Evolutionary conservation across 2,113 vertebrate genomes (phyloP), one percentile per base, ranked within the genome.

Genomic region (Garra rufa): DNA sequence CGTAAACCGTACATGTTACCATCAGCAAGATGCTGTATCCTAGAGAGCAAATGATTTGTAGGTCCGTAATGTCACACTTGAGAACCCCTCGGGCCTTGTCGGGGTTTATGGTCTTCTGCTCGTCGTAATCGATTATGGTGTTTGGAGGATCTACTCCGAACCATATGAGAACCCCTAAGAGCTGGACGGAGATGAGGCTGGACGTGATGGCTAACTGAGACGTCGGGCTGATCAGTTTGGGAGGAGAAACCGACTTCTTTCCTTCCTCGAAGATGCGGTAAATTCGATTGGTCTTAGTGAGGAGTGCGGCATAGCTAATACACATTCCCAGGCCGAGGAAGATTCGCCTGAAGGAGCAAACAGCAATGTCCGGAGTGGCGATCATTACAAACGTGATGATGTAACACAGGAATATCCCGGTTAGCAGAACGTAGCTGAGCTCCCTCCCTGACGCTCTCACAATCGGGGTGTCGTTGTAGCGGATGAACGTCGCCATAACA

Each of bases 381-480:
- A 99, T 98, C 98, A 99, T 99, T 65, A 99, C 94, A 88, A 99
- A 99, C 0, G 98, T 99, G 93, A 98, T 98, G 83, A 97, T 96
- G 89, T 99, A 99, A 87, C 98, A 99, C 0, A 99, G 94, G 81
- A 99, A 99, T 75, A 99, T 99, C 44, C 98, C 98, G 0, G 96
- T 97, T 21, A 99, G 88, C 10, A 99, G 95, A 2, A 98, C 97
- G 0, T 99, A 99, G 87, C 98, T 99, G 88, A 99, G 95, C 79
- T 99, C 98, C 43, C 98, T 87, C 30, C 98, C 97, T 0, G 98
- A 98, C 0, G 98, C 98, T 1, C 97, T 92, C 9, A 99, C 98
- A 0, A 99, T 99, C 0, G 98, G 98, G 0, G 98, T 99, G 88
- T 99, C 97, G 1, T 98, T 98, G 90, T 98, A 96, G 24, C 97